Percentiles rank a stretch among this genome's conserved stretches.
Conservation (phyloP, 2,888 invertebrate species). For the Drosophila putrida region DNA sequence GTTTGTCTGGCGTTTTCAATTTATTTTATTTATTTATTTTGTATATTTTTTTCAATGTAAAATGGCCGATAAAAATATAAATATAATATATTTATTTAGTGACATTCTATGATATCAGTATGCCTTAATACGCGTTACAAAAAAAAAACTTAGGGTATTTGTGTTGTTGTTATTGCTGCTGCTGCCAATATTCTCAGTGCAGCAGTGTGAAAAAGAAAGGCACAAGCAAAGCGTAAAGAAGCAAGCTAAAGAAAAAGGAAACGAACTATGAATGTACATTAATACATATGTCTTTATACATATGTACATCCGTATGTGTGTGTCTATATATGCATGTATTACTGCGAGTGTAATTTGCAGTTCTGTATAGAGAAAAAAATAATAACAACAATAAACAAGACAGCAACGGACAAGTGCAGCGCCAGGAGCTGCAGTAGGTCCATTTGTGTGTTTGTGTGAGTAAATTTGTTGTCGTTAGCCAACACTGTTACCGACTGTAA, state of each 20-base stretch:
- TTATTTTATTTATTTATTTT: too few relatives aligned
- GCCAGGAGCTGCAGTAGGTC: slow-evolving; percentile 45
- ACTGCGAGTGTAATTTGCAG: slow-evolving; percentile 43
- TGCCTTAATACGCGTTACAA: slow-evolving; percentile 55
- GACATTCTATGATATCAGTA: slow-evolving; percentile 13
- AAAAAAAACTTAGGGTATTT: slow-evolving; percentile 75
- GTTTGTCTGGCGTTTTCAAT: too few relatives aligned
- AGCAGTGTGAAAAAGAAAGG: slow-evolving; percentile 67
- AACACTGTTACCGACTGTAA: slow-evolving; percentile 40
- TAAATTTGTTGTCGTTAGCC: slow-evolving; percentile 26
- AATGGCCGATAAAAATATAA: too few relatives aligned
- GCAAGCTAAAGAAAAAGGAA: slow-evolving; percentile 63
- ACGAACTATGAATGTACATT: slow-evolving; percentile 65
- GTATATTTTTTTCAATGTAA: too few relatives aligned
- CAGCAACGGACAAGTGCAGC: slow-evolving; percentile 52
- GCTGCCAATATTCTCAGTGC: slow-evolving; percentile 68
- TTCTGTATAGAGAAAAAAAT: slow-evolving; percentile 25
- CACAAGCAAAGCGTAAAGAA: slow-evolving; percentile 61
- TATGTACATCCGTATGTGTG: neutral
- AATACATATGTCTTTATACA: slow-evolving; percentile 7
- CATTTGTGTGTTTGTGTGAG: slow-evolving; percentile 5
- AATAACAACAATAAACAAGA: slow-evolving; percentile 43
- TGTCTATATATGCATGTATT: slow-evolving; percentile 11
- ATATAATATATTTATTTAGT: neutral
- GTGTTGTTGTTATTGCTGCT: slow-evolving; percentile 51